These are phyloP conservation scores for Drosophila bunnanda DNA, from an alignment of 2,888 invertebrate genomes.

Conservation along the genomic window DNA sequence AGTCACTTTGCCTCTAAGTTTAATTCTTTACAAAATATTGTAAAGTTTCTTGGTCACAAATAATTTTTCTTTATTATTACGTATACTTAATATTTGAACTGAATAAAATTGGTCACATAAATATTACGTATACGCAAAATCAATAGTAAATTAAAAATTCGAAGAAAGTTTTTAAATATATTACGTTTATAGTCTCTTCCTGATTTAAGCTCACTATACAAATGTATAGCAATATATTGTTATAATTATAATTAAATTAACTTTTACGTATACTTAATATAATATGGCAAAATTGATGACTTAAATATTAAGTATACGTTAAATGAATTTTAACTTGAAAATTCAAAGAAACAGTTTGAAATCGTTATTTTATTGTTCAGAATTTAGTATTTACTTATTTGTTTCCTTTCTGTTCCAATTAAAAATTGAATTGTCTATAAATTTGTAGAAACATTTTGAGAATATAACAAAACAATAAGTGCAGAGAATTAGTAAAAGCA, in stretches of 20 bases:
- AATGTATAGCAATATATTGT: neutral
- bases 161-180: too few species aligned
- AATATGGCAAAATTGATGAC: neutral
- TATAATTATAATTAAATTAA: neutral
- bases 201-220: too few species aligned
- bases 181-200: too few species aligned
- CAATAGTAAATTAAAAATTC: too few species aligned
- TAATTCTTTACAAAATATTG: neutral
- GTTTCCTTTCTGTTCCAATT: too few species aligned
- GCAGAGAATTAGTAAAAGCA: constrained; percentile 16
- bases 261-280: neutral
- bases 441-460: neutral
- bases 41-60: neutral
- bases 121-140: too few species aligned
- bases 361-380: too few species aligned
- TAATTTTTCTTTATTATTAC: too few species aligned
- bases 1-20: neutral
- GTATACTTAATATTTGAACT: too few species aligned
- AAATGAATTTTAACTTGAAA: neutral
- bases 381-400: too few species aligned
- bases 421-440: neutral
- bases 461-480: constrained; percentile 22
- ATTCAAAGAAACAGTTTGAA: neutral
- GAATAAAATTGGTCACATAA: too few species aligned
- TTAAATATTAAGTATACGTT: constrained; percentile 2